A percentile compares a stretch with the other conserved stretches of the same genome.
Evolutionary conservation across 1,140 invertebrate genomes (phyloP).

Genomic region (Diachasmimorpha longicaudata): DNA sequence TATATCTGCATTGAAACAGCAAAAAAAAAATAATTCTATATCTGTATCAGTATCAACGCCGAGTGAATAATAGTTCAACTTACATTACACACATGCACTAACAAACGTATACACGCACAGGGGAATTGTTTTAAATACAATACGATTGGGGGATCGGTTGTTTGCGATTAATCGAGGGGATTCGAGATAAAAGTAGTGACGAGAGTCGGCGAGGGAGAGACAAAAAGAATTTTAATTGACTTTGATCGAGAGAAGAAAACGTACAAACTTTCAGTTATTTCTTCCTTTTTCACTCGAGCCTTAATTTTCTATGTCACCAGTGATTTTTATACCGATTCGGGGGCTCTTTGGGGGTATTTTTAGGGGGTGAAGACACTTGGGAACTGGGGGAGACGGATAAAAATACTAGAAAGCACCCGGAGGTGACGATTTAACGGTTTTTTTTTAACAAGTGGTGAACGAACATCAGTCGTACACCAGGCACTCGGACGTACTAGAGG

Average conservation of each 20-base stretch:
- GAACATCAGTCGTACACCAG: background rate
- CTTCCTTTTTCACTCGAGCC: background rate
- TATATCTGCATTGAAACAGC: background rate
- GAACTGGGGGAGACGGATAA: background rate
- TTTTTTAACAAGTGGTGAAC: background rate
- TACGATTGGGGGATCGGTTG: conserved; percentile 16
- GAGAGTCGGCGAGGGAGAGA: background rate
- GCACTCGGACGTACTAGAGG: conserved; percentile 17
- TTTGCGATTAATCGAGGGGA: conserved; percentile 13
- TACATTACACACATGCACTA: background rate
- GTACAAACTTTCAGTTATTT: background rate
- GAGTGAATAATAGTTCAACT: background rate
- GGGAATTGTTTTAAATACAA: background rate
- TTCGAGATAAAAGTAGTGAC: background rate
- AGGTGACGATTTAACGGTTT: background rate
- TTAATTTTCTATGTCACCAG: background rate
- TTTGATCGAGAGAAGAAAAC: conserved; percentile 1
- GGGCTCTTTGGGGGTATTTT: background rate
- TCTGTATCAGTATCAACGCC: background rate
- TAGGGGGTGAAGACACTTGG: background rate
- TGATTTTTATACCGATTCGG: background rate
- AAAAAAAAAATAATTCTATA: background rate
- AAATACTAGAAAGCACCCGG: background rate
- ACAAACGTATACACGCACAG: no score
- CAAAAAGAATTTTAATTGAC: conserved; percentile 9